Evolutionary conservation across 2,888 invertebrate genomes (phyloP), one percentile per base, ranked within the genome.

Genomic region (Criorhina ranunculi): DNA sequence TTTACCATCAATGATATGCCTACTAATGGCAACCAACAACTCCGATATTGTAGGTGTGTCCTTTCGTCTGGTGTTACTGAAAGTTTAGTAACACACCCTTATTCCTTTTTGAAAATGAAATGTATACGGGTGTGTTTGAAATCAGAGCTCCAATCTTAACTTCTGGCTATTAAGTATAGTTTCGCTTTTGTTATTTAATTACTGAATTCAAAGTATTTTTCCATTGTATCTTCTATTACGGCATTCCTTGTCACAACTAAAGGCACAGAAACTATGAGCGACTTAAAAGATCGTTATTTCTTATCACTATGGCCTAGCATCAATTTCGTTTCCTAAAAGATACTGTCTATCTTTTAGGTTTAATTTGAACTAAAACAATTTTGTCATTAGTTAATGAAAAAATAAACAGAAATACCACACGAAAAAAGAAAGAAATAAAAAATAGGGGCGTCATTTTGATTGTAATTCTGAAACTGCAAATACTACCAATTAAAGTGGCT

Each of bases 321-420:
- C 60, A 31, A 60, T 42, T 40, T 8, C 40, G 12, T 66, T 51
- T 29, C 37, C 35, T 7, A 29, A 0, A 29, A 66, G 37, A 66
- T 12, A 51, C 11, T 0, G 5, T 7, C n/a, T 19, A 5, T n/a
- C 7, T 42, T 19, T 29, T n/a, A 29, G 9, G 35, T 66, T 46
- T 19, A 24, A 6, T 19, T 44, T 33, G 5, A 49, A 49, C 33
- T 11, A 19, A 31, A 29, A 17, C n/a, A 9, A 12, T 49, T 76
- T 59, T 42, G 19, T 12, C 66, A 76, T 76, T 75, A 66, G 46
- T 55, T 66, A 75, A 66, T 76, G 49, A 76, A 75, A 53, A 55
- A 19, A 31, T 9, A 44, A 42, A 55, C 17, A 55, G n/a, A 31
- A 62, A 31, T 11, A 15, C 12, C 60, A 42, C 31, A 62, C 5